These are phyloP conservation scores for Melanaphis sacchari DNA, from an alignment of 1,140 invertebrate species.

Conservation along the genomic window DNA sequence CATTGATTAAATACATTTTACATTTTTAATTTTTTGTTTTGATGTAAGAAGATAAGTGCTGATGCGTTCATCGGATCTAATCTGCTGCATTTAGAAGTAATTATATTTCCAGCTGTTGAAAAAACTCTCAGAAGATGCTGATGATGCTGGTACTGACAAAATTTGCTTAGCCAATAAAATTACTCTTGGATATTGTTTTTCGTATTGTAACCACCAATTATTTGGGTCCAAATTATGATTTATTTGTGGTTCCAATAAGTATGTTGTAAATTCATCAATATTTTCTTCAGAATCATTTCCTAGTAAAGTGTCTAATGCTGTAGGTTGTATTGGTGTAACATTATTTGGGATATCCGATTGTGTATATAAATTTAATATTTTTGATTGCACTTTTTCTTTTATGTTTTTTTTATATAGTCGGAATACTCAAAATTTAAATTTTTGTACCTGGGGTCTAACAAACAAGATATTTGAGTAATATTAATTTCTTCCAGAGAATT, in stretches of 20 bases:
- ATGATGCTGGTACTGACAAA: constrained; percentile 30
- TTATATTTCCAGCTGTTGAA: constrained; percentile 18
- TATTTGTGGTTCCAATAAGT: constrained; percentile 23
- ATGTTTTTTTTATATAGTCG: background rate
- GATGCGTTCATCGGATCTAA: background rate
- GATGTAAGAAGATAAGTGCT: constrained; percentile 11
- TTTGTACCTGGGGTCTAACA: constrained; percentile 10
- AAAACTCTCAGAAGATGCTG: constrained; percentile 27
- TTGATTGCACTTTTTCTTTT: constrained; percentile 24
- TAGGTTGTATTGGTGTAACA: constrained; percentile 16
- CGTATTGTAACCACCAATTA: constrained; percentile 32
- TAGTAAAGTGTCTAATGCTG: constrained; percentile 24
- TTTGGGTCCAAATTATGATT: constrained; percentile 31
- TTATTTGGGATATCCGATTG: background rate
- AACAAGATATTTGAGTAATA: constrained; percentile 35
- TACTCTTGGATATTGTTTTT: constrained; percentile 20
- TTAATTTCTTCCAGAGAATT: background rate
- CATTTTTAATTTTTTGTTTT: constrained; percentile 14
- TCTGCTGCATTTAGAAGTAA: background rate
- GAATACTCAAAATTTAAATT: constrained; percentile 22
- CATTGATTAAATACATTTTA: constrained; percentile 14
- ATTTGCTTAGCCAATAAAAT: constrained; percentile 28
- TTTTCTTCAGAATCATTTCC: background rate
- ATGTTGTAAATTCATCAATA: constrained; percentile 17
- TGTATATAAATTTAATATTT: background rate